Evolutionary conservation across 35 echinoderm and acorn worm species (phyloP), one percentile per base, ranked within the genome.

Genomic region (Acanthaster planci): DNA sequence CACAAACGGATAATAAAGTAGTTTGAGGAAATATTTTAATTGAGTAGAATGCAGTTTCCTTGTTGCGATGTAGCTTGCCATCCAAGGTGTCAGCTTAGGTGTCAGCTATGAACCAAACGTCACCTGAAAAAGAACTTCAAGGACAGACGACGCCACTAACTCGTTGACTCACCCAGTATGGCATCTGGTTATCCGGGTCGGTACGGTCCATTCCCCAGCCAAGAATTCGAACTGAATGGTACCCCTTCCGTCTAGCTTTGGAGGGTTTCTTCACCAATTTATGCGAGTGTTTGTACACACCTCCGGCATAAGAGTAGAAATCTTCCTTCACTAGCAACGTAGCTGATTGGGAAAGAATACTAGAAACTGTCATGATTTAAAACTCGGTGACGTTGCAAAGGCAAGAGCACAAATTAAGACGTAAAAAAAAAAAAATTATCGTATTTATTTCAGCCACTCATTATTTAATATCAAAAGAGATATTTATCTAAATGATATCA

Each of bases 111-210:
- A n/a, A n/a, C n/a, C n/a, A 47, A 47, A 47, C 4, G 42, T 47
- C 42, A 4, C 42, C 42, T 47, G 42, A 47, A 12, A 47, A 47
- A n/a, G n/a, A n/a, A n/a, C n/a, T n/a, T n/a, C n/a, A n/a, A n/a
- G n/a, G n/a, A n/a, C n/a, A n/a, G n/a, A n/a, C n/a, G n/a, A n/a
- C n/a, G n/a, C n/a, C n/a, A n/a, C n/a, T n/a, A n/a, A n/a, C n/a
- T n/a, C n/a, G n/a, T n/a, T n/a, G 12, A 89, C 96, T 86, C 72
- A 99, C 96, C 96, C 96, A 99, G 60, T 99, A 99, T 89, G 90
- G 86, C 2, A 72, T 40, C n/a, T 79, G 80, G n/a, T 35, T 83
- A 37, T 32, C 67, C 7, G 85, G 72, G 27, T 81, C 38, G 2
- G 85, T 79, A 31, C 82, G 52, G 55, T 92, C 96, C 8, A 85